Evolutionary conservation across 2,113 vertebrate genomes (phyloP).

Genomic region (Holacanthus passer): DNA sequence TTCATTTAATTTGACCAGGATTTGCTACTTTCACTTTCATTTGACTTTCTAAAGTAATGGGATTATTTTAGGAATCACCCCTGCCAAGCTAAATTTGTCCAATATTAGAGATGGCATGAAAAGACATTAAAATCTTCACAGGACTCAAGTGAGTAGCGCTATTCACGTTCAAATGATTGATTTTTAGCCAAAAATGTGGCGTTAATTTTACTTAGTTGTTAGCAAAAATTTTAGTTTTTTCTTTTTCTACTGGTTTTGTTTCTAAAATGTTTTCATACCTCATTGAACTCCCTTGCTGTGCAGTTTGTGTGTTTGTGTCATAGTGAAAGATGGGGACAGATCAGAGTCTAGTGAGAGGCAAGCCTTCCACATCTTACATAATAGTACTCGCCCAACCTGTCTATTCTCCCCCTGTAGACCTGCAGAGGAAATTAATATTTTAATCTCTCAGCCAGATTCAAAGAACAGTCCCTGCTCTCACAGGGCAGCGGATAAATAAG

Average conservation of each 20-base stretch:
- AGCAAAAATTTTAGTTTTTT: not conserved
- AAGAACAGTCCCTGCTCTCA: slow-evolving; percentile 55
- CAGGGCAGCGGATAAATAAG: slow-evolving; percentile 76
- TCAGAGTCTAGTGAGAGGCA: slow-evolving; percentile 45
- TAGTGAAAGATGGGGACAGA: slow-evolving; percentile 38
- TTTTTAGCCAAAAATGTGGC: no score
- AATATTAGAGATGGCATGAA: not conserved
- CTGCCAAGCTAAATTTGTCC: not conserved
- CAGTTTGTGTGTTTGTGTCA: slow-evolving; percentile 19
- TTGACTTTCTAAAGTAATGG: not conserved
- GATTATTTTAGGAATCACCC: not conserved
- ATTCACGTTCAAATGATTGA: no score
- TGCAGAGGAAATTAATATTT: slow-evolving; percentile 81
- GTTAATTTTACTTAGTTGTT: no score
- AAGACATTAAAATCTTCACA: no score
- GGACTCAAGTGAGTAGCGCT: no score
- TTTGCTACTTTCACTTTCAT: slow-evolving; percentile 3
- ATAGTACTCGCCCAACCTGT: slow-evolving; percentile 47
- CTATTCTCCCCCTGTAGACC: slow-evolving; percentile 40
- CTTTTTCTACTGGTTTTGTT: not conserved
- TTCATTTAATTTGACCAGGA: not conserved
- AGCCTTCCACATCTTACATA: slow-evolving; percentile 65
- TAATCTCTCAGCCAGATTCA: slow-evolving; percentile 66
- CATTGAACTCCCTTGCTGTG: not conserved
- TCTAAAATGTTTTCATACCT: not conserved